Base-by-base conservation (phyloP, 2,113 vertebrate genomes). In the Polypterus bichir region DNA sequence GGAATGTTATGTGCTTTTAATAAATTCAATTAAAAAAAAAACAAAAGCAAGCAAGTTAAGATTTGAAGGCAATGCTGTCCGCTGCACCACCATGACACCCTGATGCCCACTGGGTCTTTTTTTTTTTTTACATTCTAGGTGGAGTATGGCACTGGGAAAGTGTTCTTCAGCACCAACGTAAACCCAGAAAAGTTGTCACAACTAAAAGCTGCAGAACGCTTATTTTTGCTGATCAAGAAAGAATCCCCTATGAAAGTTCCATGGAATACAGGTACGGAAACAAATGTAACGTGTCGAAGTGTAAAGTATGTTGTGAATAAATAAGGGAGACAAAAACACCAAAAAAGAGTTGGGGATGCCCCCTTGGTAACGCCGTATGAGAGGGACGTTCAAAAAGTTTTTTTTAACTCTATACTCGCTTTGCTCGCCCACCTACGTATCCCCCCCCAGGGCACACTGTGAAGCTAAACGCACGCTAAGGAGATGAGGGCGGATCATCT, bases 151-250 rank as follows among this genome's bases (percentile, higher is more conserved):
- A 69, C 83, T 3, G 95, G 95, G 5, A 96, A 94, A 69, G 92
- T 98, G 54, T 87, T 97, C 70, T 98, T 97, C 74, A 83, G 76
- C 59, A 77, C 88, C 1, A 71, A 65, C 44, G 81, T 73, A 1
- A 66, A 68, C 9, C 65, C 80, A 49, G 10, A 48, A 7, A 73
- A 68, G 61, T 61, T 97, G 66, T 78, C 66, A 62, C 70, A 65
- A n/a, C 79, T 97, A 47, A 92, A 90, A 66, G 85, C 89, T 49
- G 94, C 81, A 1, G 95, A 97, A 71, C 76, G 92, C 5, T 75
- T 93, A 59, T 94, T 96, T 65, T 64, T 96, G 59, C 76, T 95
- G 60, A 64, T 97, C 57, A 85, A 78, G 73, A 82, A 77, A 63
- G 74, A 64, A 3, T 27, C 74, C 1, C 82, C 91, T 0, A 64